These are phyloP conservation scores for Listronotus oregonensis DNA, from an alignment of 1,140 invertebrate genomes.

Conservation along the genomic window DNA sequence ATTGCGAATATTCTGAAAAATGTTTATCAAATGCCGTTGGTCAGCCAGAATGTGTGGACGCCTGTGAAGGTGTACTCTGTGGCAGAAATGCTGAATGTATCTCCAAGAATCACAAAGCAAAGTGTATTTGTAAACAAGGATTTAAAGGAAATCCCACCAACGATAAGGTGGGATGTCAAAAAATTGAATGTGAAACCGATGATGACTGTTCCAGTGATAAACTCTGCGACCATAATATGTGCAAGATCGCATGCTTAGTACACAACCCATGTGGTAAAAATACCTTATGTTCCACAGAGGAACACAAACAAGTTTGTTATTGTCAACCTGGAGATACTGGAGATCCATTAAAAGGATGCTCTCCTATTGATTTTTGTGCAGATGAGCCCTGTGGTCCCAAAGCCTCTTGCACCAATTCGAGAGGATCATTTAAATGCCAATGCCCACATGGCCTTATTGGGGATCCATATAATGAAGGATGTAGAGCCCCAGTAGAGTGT, in stretches of 20 bases:
- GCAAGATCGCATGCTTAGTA: conserved; percentile 81
- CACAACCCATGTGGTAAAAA: conserved; percentile 82
- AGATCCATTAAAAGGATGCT: conserved; percentile 71
- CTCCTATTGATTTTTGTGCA: conserved; percentile 78
- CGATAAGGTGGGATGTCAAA: conserved; percentile 73
- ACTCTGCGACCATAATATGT: conserved; percentile 77
- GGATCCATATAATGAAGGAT: conserved; percentile 81
- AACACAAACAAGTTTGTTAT: conserved; percentile 74
- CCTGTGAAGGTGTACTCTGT: conserved; percentile 74
- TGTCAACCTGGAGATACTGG: conserved; percentile 87
- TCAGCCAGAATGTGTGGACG: conserved; percentile 72
- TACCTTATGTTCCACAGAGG: conserved; percentile 80
- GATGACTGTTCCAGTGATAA: conserved; percentile 80
- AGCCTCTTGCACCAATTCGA: conserved; percentile 80
- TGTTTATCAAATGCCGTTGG: conserved; percentile 72
- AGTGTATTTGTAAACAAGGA: conserved; percentile 77
- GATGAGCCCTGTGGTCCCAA: conserved; percentile 80
- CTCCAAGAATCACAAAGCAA: conserved; percentile 69
- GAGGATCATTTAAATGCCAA: conserved; percentile 79
- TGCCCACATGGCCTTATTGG: conserved; percentile 80
- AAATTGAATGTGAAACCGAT: conserved; percentile 74
- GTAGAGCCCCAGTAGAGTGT: conserved; percentile 78
- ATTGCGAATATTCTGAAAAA: conserved; percentile 71
- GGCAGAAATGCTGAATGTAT: conserved; percentile 80
- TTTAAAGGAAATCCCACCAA: conserved; percentile 79